Conservation (phyloP, 2,797 vertebrate genomes). For the Crocodylus rhombifer region DNA sequence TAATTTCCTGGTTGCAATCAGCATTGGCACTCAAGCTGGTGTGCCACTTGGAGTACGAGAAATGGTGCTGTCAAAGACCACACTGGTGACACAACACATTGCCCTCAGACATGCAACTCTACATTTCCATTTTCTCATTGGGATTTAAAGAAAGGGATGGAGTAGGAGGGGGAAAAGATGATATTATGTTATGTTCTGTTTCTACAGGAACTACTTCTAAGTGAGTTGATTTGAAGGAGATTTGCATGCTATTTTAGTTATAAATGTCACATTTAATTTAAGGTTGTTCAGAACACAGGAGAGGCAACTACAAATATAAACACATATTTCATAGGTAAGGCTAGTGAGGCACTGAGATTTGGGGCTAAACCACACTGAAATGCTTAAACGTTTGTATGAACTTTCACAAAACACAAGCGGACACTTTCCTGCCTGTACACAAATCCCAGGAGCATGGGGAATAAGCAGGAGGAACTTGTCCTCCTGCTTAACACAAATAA, state of each 20-base stretch:
- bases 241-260: neutral
- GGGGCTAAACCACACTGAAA: neutral
- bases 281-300: neutral
- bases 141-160: neutral
- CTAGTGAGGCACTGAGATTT: neutral
- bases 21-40: fast-evolving
- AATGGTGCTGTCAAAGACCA: neutral
- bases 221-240: neutral
- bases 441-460: no score
- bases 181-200: neutral
- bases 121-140: neutral
- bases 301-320: neutral
- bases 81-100: fast-evolving
- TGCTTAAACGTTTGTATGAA: neutral
- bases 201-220: no score
- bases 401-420: neutral
- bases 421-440: no score
- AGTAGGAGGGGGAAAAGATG: neutral
- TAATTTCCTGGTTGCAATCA: fast-evolving
- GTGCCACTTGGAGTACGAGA: neutral
- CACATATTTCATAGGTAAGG: conserved; percentile 1
- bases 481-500: no score
- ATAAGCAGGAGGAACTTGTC: no score
- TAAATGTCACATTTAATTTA: neutral
- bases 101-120: neutral